Evolutionary conservation across 2,113 vertebrate genomes (phyloP), one percentile per base, ranked within the genome.

Genomic region (Seriola quinqueradiata): DNA sequence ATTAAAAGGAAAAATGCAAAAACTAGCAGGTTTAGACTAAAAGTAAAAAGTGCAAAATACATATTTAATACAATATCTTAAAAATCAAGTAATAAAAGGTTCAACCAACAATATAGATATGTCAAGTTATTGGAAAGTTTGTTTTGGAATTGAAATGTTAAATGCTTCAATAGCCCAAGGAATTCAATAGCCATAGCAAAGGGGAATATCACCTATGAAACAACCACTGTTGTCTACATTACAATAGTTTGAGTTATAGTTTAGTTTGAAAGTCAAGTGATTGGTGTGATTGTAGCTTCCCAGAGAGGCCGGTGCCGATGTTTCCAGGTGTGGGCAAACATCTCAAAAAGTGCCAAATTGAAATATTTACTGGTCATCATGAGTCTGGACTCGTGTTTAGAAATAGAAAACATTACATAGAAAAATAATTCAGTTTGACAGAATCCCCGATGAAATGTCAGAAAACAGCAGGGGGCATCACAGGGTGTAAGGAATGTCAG

Each of bases 351-450:
- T 23, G 46, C 46, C 6, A 57, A 9, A 70, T 13, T 48, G 10
- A 40, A 40, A 34, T 40, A 19, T 58, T 28, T 25, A 42, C 16
- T 13, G 21, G 8, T 32, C 58, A 65, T 21, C 40, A 73, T 36
- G 57, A 64, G 17, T 9, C 19, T 21, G 14, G 50, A 40, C 12
- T 10, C 59, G 46, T 44, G 44, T 34, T 75, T 60, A 46, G 23
- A 48, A 67, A 74, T 70, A 32, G 34, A 66, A 3, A 25, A 69
- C 21, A 13, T 55, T 1, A 38, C 54, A 38, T 74, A 60, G 4
- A 82, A 90, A 90, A 82, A 90, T 73, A 66, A 63, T 48, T 68
- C 36, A 67, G 40, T 75, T 75, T 88, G 19, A 85, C 70, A 59
- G 42, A 71, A 23, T 85, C 81, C 84, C 63, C 85, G 81, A 83